Conservation (phyloP, 2,113 vertebrate genomes). For the Gasterosteus nipponicus region DNA sequence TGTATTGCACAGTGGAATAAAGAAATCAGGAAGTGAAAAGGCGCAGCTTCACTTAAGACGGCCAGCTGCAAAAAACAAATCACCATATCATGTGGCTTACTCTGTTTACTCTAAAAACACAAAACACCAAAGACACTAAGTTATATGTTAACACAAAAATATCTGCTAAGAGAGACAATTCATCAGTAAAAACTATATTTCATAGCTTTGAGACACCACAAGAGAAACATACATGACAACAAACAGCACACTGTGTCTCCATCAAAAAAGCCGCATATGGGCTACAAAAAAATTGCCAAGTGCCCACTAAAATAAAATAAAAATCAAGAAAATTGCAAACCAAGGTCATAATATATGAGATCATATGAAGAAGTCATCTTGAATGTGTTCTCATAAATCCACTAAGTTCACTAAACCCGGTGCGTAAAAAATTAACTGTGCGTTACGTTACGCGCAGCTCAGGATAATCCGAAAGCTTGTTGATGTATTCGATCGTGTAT, state of each 20-base stretch:
- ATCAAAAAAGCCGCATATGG: conserved; percentile 36
- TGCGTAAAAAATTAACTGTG: conserved; percentile 50
- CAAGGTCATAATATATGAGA: neutral
- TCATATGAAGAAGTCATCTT: conserved; percentile 31
- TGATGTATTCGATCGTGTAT: conserved; percentile 96
- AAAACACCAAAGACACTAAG: neutral
- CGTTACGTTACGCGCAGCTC: conserved; percentile 69
- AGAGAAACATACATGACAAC: conserved; percentile 12
- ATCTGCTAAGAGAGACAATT: neutral
- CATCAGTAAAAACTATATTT: conserved; percentile 12
- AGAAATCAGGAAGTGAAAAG: too few relatives aligned
- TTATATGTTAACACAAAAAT: neutral
- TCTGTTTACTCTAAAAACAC: neutral
- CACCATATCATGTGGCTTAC: conserved; percentile 7
- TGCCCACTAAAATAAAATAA: conserved; percentile 68
- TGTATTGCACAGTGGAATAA: too few relatives aligned
- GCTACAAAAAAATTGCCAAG: conserved; percentile 56
- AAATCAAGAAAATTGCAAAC: conserved; percentile 46
- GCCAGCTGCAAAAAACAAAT: too few relatives aligned
- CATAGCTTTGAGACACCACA: neutral
- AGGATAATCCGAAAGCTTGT: conserved; percentile 92
- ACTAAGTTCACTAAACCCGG: conserved; percentile 12
- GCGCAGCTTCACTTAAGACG: too few relatives aligned
- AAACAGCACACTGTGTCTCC: neutral
- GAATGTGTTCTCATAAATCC: neutral